A percentile compares a stretch with the other conserved stretches of the same genome.
Conservation (phyloP, 2,888 invertebrate genomes). For the Tetranychus truncatus region DNA sequence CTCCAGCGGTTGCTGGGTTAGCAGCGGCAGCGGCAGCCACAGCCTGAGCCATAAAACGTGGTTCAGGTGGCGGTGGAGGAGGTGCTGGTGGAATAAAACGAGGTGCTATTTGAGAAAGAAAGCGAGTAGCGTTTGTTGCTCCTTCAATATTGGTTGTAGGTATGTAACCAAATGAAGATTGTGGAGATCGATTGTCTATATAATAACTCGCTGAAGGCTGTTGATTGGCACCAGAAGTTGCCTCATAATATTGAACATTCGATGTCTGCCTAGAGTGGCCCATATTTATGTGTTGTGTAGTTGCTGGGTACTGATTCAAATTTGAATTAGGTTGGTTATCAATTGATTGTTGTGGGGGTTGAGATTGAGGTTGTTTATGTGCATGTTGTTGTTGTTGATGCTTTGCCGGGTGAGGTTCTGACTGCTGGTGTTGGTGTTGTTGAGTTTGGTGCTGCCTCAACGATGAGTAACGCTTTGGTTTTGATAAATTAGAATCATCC, state of each 20-base stretch:
- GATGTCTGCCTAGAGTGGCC: not conserved
- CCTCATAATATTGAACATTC: constrained; percentile 17
- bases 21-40: constrained; percentile 8
- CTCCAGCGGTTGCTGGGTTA: constrained; percentile 1
- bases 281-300: constrained; percentile 1
- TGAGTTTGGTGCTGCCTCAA: constrained; percentile 37
- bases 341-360: not conserved
- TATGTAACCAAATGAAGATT: constrained; percentile 9
- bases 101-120: constrained; percentile 12
- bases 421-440: constrained; percentile 27
- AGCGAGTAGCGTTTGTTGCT: constrained; percentile 6
- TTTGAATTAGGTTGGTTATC: constrained; percentile 9
- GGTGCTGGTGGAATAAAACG: constrained; percentile 9
- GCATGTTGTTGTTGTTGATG: not conserved
- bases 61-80: constrained; percentile 7
- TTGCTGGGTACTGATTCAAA: not conserved
- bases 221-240: constrained; percentile 8
- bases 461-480: constrained; percentile 47
- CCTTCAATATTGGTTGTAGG: constrained; percentile 9
- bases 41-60: constrained; percentile 14
- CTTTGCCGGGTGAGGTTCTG: not conserved
- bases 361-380: constrained; percentile 9
- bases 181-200: constrained; percentile 10
- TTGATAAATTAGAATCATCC: not conserved
- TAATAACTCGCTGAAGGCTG: constrained; percentile 12